Evolutionary conservation across 1,140 invertebrate species (phyloP).

Genomic region (Monomorium pharaonis): DNA sequence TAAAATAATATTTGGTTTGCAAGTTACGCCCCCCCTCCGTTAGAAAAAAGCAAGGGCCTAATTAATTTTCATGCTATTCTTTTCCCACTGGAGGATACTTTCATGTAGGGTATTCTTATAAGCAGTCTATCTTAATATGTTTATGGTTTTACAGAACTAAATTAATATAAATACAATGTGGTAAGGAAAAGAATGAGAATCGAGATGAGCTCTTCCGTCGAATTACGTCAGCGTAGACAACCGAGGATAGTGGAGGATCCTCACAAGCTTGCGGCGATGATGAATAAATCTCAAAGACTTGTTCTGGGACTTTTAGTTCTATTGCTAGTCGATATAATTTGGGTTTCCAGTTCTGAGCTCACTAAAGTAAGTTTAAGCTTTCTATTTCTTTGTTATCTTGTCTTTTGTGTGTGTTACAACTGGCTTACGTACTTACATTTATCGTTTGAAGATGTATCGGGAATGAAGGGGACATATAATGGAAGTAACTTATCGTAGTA

Average conservation of each 20-base stretch:
- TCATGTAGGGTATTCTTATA: no score
- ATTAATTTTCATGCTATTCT: no score
- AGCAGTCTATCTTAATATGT: no score
- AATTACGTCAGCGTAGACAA: slow-evolving; percentile 81
- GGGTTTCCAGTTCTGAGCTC: slow-evolving; percentile 94
- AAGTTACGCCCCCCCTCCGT: no score
- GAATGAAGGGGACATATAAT: no score
- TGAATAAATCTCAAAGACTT: slow-evolving; percentile 90
- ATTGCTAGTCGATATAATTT: slow-evolving; percentile 93
- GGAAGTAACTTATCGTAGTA: no score
- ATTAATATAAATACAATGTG: slow-evolving; percentile 6
- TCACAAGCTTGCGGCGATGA: slow-evolving; percentile 83
- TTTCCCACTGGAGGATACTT: no score
- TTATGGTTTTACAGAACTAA: slow-evolving; percentile 50
- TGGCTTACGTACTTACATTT: not conserved
- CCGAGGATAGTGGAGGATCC: slow-evolving; percentile 84
- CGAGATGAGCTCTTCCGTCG: slow-evolving; percentile 82
- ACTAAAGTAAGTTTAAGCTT: slow-evolving; percentile 88
- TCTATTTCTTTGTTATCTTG: slow-evolving; percentile 18
- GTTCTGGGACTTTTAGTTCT: slow-evolving; percentile 91
- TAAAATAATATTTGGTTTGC: no score
- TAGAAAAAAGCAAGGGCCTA: no score
- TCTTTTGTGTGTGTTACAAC: not conserved
- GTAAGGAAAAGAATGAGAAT: slow-evolving; percentile 27
- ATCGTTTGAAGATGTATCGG: no score